A percentile compares a stretch with the other conserved stretches of the same genome.
phyloP scores from a whole-genome alignment of 1,140 invertebrate species.

The Pollicipes pollicipes region DNA sequence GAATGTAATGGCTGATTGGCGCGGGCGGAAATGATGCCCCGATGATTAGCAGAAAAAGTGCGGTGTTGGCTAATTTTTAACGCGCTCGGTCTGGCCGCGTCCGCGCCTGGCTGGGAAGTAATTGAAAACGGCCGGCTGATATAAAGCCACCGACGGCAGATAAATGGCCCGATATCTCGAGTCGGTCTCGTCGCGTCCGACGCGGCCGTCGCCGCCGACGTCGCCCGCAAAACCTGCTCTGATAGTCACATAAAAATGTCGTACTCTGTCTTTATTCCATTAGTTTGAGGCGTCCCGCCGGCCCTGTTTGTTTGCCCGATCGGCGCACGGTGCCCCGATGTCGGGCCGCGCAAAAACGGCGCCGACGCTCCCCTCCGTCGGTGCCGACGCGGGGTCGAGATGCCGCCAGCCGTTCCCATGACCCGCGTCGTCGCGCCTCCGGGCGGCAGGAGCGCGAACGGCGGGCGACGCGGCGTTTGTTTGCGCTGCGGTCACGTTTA shows the following conservation, averaged over 20 bases:
- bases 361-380: not conserved
- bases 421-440: no score
- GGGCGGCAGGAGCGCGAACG: no score
- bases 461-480: not conserved
- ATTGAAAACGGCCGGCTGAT: not conserved
- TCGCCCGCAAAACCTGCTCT: not conserved
- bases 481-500: not conserved
- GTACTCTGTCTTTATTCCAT: slow-evolving; percentile 1
- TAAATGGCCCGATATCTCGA: not conserved
- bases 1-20: not conserved
- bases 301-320: not conserved
- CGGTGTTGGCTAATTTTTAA: not conserved
- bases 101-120: no score
- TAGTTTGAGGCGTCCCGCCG: not conserved
- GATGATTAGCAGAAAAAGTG: not conserved
- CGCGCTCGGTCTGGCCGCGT: not conserved
- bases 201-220: not conserved
- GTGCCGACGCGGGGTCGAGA: not conserved
- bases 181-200: not conserved
- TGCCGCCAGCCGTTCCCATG: not conserved
- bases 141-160: no score
- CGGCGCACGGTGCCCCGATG: no score
- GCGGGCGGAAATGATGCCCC: not conserved
- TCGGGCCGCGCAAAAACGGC: not conserved
- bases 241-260: slow-evolving; percentile 1